Evolutionary conservation across 2,113 vertebrate species (phyloP).

Genomic region (Geococcyx californianus): DNA sequence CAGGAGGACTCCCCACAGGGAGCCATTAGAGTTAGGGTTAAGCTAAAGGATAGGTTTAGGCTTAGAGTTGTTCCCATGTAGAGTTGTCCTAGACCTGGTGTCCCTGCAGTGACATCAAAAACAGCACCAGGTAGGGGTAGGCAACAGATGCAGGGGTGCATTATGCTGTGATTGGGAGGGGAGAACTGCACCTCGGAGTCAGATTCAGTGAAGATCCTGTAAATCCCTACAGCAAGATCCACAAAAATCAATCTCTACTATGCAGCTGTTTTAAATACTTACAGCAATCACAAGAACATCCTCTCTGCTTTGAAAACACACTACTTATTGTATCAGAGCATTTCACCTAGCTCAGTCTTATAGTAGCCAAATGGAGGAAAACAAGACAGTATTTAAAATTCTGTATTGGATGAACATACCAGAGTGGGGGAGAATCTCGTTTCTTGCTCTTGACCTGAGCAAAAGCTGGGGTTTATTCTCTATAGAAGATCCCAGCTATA

Average conservation of each 20-base stretch:
- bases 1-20: too few species aligned
- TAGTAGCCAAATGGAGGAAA: neutral
- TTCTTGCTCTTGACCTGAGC: too few species aligned
- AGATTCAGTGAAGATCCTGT: neutral
- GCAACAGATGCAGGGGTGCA: neutral
- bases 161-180: neutral
- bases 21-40: too few species aligned
- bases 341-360: neutral
- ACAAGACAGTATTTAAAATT: neutral
- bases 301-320: neutral
- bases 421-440: too few species aligned
- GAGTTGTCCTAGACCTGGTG: too few species aligned
- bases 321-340: neutral
- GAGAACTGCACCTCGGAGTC: neutral
- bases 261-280: neutral
- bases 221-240: neutral
- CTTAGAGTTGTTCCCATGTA: too few species aligned
- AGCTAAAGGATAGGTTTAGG: too few species aligned
- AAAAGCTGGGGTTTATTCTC: too few species aligned
- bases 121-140: neutral
- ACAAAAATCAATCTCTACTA: neutral
- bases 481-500: too few species aligned
- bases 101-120: accelerated
- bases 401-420: too few species aligned
- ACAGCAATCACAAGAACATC: neutral